These are phyloP conservation scores for Miltochrista miniata DNA, from an alignment of 2,888 invertebrate genomes.

Conservation along the genomic window DNA sequence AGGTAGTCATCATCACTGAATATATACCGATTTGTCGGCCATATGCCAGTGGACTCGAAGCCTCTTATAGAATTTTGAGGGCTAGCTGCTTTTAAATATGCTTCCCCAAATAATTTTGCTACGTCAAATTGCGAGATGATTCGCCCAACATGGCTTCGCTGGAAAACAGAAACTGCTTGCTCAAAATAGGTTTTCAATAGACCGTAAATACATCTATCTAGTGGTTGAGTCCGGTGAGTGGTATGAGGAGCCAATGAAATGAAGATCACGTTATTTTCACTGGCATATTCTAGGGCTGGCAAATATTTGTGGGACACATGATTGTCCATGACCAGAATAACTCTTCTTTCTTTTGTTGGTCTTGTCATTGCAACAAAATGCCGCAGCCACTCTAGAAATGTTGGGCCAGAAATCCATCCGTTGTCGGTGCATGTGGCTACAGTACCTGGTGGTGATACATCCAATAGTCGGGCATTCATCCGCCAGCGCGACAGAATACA, in stretches of 20 bases:
- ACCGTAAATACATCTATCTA: constrained; percentile 6
- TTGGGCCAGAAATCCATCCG: not conserved
- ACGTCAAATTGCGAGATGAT: too few relatives aligned
- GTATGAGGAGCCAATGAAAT: constrained; percentile 29
- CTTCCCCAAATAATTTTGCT: too few relatives aligned
- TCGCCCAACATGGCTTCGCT: too few relatives aligned
- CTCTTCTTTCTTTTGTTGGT: not conserved
- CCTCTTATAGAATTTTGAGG: too few relatives aligned
- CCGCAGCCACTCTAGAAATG: not conserved
- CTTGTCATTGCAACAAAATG: not conserved
- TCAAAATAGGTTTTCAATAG: constrained; percentile 7
- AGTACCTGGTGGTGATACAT: not conserved
- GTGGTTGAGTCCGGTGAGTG: not conserved
- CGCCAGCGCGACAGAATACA: too few relatives aligned
- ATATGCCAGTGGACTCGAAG: too few relatives aligned
- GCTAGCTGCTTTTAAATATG: too few relatives aligned
- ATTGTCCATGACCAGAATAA: not conserved
- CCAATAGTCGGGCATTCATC: not conserved
- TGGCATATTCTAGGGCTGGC: not conserved
- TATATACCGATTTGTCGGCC: too few relatives aligned
- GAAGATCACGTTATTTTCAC: constrained; percentile 13
- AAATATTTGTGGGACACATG: not conserved
- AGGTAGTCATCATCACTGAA: too few relatives aligned
- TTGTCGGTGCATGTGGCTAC: not conserved
- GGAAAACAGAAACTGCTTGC: too few relatives aligned